Percentiles rank a stretch among this genome's conserved stretches.
Evolutionary conservation across 2,888 invertebrate genomes (phyloP).

Genomic region (Rhopalosiphum nymphaeae): DNA sequence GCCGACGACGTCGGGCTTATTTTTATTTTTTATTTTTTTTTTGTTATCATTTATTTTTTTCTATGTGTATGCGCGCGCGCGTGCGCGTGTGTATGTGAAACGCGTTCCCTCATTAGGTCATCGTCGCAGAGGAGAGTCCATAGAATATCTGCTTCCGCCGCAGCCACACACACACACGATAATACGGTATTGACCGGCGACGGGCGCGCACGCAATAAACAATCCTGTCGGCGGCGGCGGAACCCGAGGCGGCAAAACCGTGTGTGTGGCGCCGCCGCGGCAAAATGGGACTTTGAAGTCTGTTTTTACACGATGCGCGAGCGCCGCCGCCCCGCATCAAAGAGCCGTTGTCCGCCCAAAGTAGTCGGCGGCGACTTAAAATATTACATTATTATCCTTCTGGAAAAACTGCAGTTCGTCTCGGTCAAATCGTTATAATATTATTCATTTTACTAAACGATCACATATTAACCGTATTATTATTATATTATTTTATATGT

Average conservation of each 20-base stretch:
- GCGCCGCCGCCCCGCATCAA: constrained; percentile 20
- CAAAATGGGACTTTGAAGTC: constrained; percentile 49
- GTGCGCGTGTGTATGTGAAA: neutral
- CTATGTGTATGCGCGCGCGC: neutral
- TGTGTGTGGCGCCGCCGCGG: constrained; percentile 55
- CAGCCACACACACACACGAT: neutral
- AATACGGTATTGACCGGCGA: constrained; percentile 27
- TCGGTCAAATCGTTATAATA: neutral
- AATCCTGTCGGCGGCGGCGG: constrained; percentile 57
- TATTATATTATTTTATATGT: neutral
- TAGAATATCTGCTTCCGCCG: constrained; percentile 18
- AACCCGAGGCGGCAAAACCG: constrained; percentile 54
- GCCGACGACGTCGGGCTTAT: neutral
- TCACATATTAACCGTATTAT: neutral
- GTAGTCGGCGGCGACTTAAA: constrained; percentile 3
- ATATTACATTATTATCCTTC: neutral
- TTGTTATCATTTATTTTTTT: constrained; percentile 12
- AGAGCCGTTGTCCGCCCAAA: constrained; percentile 24
- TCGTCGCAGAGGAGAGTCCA: constrained; percentile 21
- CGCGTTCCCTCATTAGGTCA: constrained; percentile 43
- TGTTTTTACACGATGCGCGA: neutral
- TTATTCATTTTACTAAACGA: neutral
- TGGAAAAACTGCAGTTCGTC: neutral
- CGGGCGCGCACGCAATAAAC: constrained; percentile 46
- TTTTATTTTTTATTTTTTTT: neutral